A percentile compares a stretch with the other conserved stretches of the same genome.
Conservation (phyloP, 2,888 invertebrate species). For the Selenia dentaria region DNA sequence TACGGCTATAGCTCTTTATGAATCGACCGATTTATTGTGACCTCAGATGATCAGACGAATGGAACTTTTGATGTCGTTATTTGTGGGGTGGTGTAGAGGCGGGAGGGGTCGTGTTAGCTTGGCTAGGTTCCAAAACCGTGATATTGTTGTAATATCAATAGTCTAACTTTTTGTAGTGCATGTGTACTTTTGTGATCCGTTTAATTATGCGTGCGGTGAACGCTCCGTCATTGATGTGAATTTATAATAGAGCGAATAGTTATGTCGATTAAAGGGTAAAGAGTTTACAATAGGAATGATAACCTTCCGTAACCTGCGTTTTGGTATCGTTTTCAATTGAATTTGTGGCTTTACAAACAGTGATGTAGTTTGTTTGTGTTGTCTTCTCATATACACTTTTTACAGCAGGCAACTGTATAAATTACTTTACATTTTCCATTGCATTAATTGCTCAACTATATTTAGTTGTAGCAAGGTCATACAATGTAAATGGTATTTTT, state of each 20-base stretch:
- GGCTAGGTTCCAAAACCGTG: conserved; percentile 78
- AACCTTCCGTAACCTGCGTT: neutral
- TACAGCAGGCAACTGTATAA: neutral
- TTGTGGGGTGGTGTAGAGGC: conserved; percentile 41
- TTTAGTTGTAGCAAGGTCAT: too few relatives aligned
- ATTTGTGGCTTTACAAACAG: neutral
- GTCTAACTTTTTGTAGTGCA: conserved; percentile 74
- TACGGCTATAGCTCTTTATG: conserved; percentile 70
- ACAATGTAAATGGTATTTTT: too few relatives aligned
- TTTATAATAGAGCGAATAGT: conserved; percentile 17
- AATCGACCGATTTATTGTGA: conserved; percentile 67
- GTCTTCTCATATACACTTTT: neutral
- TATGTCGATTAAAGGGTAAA: conserved; percentile 16
- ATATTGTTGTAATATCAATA: conserved; percentile 82
- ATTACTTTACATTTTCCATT: too few relatives aligned
- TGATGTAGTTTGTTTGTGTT: neutral
- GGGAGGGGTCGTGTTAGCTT: conserved; percentile 51
- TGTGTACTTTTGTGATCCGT: conserved; percentile 71
- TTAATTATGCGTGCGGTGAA: conserved; percentile 69
- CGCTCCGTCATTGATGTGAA: conserved; percentile 29
- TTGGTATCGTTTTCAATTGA: conserved; percentile 4
- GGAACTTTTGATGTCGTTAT: conserved; percentile 41
- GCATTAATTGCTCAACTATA: too few relatives aligned
- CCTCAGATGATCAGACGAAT: conserved; percentile 54
- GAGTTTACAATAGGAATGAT: conserved; percentile 5